Percentiles rank a stretch among this genome's conserved stretches.
Conservation (phyloP, 2,797 vertebrate genomes). For the Hyperoplus immaculatus region DNA sequence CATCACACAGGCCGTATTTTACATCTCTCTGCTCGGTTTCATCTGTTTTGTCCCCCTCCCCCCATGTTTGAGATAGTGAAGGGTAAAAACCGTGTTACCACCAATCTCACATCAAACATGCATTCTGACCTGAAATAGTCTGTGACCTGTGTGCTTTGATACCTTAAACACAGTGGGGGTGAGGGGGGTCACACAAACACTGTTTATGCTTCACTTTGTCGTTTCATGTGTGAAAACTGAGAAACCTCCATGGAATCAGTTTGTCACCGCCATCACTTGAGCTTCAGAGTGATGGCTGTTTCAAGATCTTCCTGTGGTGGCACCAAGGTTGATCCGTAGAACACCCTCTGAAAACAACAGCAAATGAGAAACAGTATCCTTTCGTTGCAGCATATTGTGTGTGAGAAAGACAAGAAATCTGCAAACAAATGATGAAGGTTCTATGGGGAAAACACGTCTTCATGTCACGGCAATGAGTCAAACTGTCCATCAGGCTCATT, state of each 20-base stretch:
- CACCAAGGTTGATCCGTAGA: conserved; percentile 21
- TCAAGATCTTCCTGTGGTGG: not conserved
- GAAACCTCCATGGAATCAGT: conserved; percentile 52
- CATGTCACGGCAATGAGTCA: not conserved
- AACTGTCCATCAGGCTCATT: not conserved
- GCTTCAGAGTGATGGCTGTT: conserved; percentile 15
- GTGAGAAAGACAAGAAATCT: not conserved
- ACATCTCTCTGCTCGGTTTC: conserved; percentile 24
- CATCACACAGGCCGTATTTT: conserved; percentile 49
- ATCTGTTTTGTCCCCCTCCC: conserved; percentile 20
- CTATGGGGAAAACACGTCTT: not conserved
- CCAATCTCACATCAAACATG: conserved; percentile 57
- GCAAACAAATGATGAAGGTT: not conserved
- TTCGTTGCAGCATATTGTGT: not conserved
- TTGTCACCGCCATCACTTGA: conserved; percentile 45
- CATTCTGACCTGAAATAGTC: conserved; percentile 34
- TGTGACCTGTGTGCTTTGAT: conserved; percentile 64
- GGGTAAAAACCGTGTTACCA: conserved; percentile 39
- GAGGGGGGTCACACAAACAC: conserved; percentile 33
- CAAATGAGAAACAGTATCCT: not conserved
- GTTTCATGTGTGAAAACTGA: conserved; percentile 73
- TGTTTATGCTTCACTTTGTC: conserved; percentile 43
- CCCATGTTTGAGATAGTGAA: conserved; percentile 24
- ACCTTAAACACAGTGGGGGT: conserved; percentile 25
- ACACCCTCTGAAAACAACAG: conserved; percentile 31